A percentile compares a stretch with the other conserved stretches of the same genome.
These are phyloP conservation scores for Eurytoma californica DNA, from an alignment of 2,888 invertebrate species.

Conservation along the genomic window DNA sequence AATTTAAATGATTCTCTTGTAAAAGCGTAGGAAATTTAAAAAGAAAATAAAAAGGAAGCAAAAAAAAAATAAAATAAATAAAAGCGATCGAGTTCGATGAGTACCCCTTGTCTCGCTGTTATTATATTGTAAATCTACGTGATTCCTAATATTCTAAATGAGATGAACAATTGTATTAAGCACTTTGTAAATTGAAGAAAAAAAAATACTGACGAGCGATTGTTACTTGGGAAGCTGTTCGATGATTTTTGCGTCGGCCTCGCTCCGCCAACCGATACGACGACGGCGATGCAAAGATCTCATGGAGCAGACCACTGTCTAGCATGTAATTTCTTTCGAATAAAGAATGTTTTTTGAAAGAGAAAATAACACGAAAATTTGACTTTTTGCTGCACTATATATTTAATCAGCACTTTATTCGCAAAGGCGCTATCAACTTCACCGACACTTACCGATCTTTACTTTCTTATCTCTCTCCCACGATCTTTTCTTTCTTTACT, in stretches of 20 bases:
- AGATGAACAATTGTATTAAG: conserved; percentile 31
- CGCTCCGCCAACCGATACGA: background rate
- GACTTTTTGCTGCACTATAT: too few species aligned
- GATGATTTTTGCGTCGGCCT: conserved; percentile 14
- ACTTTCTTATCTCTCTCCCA: background rate
- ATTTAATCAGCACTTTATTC: too few species aligned
- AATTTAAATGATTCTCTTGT: conserved; percentile 35
- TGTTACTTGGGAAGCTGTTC: conserved; percentile 31
- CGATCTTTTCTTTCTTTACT: conserved; percentile 2
- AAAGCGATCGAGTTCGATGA: conserved; percentile 49
- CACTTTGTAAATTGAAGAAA: background rate
- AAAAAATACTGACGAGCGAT: conserved; percentile 22
- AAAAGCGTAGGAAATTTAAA: conserved; percentile 28
- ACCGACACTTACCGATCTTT: background rate
- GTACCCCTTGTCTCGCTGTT: conserved; percentile 36
- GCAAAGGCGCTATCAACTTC: background rate
- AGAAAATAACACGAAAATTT: conserved; percentile 11
- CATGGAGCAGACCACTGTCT: conserved; percentile 23
- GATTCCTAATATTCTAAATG: conserved; percentile 47
- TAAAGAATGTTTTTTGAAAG: conserved; percentile 47
- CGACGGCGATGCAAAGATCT: conserved; percentile 17
- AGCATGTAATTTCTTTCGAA: conserved; percentile 47
- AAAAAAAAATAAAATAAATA: background rate
- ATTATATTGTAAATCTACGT: conserved; percentile 46
- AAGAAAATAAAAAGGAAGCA: conserved; percentile 1